Evolutionary conservation across 2,113 vertebrate genomes (phyloP).

Genomic region (Pyxicephalus adspersus): DNA sequence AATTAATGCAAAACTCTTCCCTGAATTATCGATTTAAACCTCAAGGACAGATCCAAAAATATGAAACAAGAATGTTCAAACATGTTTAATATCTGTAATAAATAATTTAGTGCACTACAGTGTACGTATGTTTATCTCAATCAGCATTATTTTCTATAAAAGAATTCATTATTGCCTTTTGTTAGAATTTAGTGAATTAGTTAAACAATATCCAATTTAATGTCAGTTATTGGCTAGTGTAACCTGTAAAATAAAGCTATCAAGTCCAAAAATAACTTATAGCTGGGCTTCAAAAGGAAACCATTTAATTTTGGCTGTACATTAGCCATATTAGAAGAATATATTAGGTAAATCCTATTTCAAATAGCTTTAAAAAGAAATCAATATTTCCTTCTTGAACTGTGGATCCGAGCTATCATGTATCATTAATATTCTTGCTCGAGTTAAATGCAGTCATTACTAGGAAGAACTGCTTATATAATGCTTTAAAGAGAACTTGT

Average conservation of each 20-base stretch:
- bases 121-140: neutral
- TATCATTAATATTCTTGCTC: conserved; percentile 11
- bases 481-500: too few relatives aligned
- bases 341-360: conserved; percentile 2
- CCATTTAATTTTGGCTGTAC: conserved; percentile 20
- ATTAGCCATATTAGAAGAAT: conserved; percentile 6
- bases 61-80: neutral
- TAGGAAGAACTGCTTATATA: neutral
- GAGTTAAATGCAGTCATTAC: neutral
- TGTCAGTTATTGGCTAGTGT: neutral
- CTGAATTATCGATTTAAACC: neutral
- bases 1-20: neutral
- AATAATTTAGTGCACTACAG: neutral
- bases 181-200: neutral
- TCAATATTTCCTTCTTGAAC: conserved; percentile 5
- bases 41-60: neutral
- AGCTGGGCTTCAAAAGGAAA: neutral
- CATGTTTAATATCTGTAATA: neutral
- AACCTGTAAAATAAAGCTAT: neutral
- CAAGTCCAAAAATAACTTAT: conserved; percentile 12
- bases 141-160: neutral
- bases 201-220: neutral
- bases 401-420: neutral
- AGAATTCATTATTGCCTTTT: neutral
- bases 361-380: neutral